These are phyloP conservation scores for Hirtodrosophila histrioides DNA, from an alignment of 2,888 invertebrate species.

Conservation along the genomic window DNA sequence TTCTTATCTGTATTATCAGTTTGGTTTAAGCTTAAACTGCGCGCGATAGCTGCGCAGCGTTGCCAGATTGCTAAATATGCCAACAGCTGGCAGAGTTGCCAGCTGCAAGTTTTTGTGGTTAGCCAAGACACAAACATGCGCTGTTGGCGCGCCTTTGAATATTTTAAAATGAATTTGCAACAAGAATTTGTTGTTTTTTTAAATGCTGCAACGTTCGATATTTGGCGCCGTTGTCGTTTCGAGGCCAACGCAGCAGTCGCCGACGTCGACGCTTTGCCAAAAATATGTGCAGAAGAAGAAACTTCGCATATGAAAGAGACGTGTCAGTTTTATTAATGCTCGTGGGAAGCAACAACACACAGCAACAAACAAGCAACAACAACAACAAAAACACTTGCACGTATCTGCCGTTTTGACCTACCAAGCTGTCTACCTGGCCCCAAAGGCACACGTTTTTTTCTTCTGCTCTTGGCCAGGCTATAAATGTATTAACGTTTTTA, in stretches of 20 bases:
- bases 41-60: constrained; percentile 12
- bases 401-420: constrained; percentile 58
- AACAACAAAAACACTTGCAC: constrained; percentile 30
- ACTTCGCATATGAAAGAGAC: constrained; percentile 78
- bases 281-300: constrained; percentile 43
- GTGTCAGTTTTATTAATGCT: constrained; percentile 84
- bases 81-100: constrained; percentile 8
- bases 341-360: constrained; percentile 79
- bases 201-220: constrained; percentile 26
- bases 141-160: constrained; percentile 18
- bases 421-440: constrained; percentile 50
- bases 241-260: constrained; percentile 38
- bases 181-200: neutral
- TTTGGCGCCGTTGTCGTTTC: constrained; percentile 24
- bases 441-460: neutral
- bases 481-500: constrained; percentile 12
- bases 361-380: neutral
- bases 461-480: constrained; percentile 4
- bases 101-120: neutral
- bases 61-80: constrained; percentile 21
- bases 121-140: constrained; percentile 29
- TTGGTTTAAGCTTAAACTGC: constrained; percentile 19
- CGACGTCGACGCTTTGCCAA: constrained; percentile 36
- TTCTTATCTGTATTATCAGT: constrained; percentile 26
- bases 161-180: constrained; percentile 9